Evolutionary conservation across 2,888 invertebrate species (phyloP).

Genomic region (Dichetophora obliterata): DNA sequence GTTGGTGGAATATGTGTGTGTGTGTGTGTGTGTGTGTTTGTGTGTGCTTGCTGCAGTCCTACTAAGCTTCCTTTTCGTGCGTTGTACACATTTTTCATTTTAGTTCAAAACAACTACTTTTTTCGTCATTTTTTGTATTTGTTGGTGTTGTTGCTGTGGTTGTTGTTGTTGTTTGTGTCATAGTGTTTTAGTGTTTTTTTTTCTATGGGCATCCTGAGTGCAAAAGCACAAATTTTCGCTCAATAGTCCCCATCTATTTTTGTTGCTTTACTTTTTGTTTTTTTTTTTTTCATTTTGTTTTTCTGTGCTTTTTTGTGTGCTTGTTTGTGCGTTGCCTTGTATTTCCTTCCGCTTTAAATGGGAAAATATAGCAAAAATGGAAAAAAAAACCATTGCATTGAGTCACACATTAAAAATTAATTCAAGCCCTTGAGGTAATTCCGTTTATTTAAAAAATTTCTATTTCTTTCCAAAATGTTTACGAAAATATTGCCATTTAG

Average conservation of each 20-base stretch:
- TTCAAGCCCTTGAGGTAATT: neutral
- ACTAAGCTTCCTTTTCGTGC: conserved; percentile 31
- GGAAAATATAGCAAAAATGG: neutral
- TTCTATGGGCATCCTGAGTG: neutral
- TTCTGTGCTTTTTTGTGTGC: neutral
- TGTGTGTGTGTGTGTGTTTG: conserved; percentile 33
- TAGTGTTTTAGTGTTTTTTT: neutral
- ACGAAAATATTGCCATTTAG: too few relatives aligned
- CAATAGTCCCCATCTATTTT: too few relatives aligned
- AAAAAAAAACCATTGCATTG: neutral
- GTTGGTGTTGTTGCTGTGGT: neutral
- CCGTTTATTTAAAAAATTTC: neutral
- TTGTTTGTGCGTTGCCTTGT: neutral
- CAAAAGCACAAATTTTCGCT: conserved; percentile 12
- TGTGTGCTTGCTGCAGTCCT: conserved; percentile 9
- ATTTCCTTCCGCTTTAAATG: neutral
- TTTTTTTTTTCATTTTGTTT: neutral
- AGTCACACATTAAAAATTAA: conserved; percentile 19
- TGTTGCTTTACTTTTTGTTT: neutral
- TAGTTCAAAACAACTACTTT: conserved; percentile 22
- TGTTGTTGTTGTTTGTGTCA: conserved; percentile 5
- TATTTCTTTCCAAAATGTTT: too few relatives aligned
- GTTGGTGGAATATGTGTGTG: conserved; percentile 5
- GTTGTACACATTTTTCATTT: conserved; percentile 34
- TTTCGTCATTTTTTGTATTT: too few relatives aligned